Evolutionary conservation across 2,888 invertebrate species (phyloP).

Genomic region (Xylota segnis): DNA sequence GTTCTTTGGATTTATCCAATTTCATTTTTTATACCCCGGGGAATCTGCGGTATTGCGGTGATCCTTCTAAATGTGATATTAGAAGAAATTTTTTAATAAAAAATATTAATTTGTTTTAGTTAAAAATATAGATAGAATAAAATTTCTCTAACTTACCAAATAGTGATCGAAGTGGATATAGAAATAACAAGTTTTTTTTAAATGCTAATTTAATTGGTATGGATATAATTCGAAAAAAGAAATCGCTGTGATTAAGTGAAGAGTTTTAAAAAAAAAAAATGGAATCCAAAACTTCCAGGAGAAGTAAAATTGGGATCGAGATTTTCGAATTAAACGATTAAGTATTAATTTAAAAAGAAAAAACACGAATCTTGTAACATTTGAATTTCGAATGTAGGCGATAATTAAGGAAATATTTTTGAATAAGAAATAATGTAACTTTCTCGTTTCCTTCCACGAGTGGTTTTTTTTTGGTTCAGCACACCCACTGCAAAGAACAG

Average conservation of each 20-base stretch:
- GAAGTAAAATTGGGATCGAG: neutral
- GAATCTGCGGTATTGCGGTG: constrained; percentile 24
- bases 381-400: no score
- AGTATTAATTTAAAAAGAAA: neutral
- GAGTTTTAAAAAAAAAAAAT: constrained; percentile 14
- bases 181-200: constrained; percentile 11
- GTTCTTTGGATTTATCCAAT: constrained; percentile 46
- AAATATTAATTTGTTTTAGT: constrained; percentile 4
- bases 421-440: no score
- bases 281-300: neutral
- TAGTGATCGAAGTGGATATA: constrained; percentile 24
- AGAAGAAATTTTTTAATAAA: neutral
- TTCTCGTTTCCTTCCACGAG: no score
- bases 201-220: constrained; percentile 34
- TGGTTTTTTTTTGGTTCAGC: no score
- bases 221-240: neutral
- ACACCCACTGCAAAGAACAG: no score
- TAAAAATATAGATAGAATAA: constrained; percentile 9
- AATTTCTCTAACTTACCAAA: neutral
- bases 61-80: constrained; percentile 49
- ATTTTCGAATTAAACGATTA: neutral
- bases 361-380: no score
- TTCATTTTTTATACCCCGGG: neutral
- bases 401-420: no score
- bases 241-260: constrained; percentile 62